phyloP scores from a whole-genome alignment of 2,888 invertebrate genomes.

The Anodontia alba region DNA sequence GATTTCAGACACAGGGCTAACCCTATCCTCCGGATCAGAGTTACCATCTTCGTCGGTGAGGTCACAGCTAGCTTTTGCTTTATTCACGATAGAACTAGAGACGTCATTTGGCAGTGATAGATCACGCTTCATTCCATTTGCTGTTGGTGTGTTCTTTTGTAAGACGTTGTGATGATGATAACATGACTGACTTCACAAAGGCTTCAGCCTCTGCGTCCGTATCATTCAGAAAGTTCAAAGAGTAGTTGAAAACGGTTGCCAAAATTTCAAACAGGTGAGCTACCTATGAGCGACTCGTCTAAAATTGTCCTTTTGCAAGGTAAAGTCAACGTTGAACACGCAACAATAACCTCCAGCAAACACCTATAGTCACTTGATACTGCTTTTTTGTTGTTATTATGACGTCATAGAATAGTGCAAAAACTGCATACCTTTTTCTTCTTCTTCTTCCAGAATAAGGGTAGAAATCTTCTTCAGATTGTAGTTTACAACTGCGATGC shows the following conservation, averaged over 20 bases:
- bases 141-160: neutral
- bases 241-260: neutral
- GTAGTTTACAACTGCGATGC: too few species aligned
- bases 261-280: too few species aligned
- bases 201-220: neutral
- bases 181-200: neutral
- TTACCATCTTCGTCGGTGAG: neutral
- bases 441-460: too few species aligned
- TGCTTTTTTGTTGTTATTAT: too few species aligned
- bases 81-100: neutral
- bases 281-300: too few species aligned
- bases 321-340: too few species aligned
- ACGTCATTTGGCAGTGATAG: neutral
- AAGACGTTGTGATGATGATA: neutral
- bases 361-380: too few species aligned
- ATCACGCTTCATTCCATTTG: neutral
- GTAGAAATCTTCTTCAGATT: too few species aligned
- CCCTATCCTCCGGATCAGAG: neutral
- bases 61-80: neutral
- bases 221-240: neutral
- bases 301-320: too few species aligned
- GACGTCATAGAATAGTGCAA: too few species aligned
- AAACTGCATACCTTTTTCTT: too few species aligned
- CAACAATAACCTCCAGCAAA: too few species aligned
- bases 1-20: neutral